Conservation (phyloP, 2,888 invertebrate species). For the Empis stercorea region DNA sequence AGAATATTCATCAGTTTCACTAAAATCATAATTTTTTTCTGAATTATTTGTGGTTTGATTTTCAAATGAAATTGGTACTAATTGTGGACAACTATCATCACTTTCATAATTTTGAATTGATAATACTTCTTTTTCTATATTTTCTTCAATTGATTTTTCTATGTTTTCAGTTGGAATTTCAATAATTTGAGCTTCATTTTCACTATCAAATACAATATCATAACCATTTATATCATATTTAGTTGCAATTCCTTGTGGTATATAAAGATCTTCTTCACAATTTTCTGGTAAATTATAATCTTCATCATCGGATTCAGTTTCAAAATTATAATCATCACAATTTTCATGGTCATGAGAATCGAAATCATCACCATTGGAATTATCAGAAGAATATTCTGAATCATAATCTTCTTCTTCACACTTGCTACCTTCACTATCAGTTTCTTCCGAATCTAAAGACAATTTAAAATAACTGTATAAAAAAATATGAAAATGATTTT, state of each 20-base stretch:
- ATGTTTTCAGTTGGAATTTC: slow-evolving; percentile 13
- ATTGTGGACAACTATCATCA: slow-evolving; percentile 14
- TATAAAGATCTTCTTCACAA: neutral
- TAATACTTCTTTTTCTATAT: too few species aligned
- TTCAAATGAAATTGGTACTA: slow-evolving; percentile 7
- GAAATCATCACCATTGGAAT: neutral
- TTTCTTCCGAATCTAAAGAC: too few species aligned
- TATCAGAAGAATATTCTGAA: neutral
- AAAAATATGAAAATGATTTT: too few species aligned
- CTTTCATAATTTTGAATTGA: neutral
- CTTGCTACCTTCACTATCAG: neutral
- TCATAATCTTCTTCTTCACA: neutral
- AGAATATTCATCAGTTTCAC: neutral
- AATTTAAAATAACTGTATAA: too few species aligned
- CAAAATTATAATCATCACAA: neutral
- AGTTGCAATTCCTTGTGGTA: slow-evolving; percentile 16
- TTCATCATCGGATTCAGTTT: neutral
- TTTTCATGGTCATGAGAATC: neutral
- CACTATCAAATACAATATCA: slow-evolving; percentile 18
- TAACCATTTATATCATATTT: slow-evolving; percentile 17
- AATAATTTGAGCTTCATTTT: slow-evolving; percentile 19
- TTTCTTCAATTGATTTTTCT: too few species aligned
- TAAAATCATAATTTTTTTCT: neutral
- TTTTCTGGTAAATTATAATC: neutral
- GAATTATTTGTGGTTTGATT: neutral